These are phyloP conservation scores for Drosophila setosimentum DNA, from an alignment of 2,888 invertebrate genomes.

Conservation along the genomic window DNA sequence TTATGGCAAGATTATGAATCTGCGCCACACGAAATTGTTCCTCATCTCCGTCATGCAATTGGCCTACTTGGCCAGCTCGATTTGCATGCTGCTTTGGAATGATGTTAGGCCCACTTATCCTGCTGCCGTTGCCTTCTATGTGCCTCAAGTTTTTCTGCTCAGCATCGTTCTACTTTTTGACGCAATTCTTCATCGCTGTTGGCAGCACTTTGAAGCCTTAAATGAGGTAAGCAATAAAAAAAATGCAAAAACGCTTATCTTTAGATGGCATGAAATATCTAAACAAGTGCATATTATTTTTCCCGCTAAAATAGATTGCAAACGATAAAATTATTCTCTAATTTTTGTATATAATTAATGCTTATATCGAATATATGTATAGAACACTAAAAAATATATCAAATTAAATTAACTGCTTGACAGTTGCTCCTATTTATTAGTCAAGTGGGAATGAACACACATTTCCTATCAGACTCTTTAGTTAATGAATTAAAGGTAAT, in stretches of 20 bases:
- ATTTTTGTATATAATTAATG: not conserved
- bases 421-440: not conserved
- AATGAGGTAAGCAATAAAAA: conserved; percentile 75
- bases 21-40: conserved; percentile 70
- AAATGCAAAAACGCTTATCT: not conserved
- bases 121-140: conserved; percentile 82
- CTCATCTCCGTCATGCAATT: conserved; percentile 71
- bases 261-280: not conserved
- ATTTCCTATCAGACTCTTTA: conserved; percentile 1
- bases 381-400: not conserved
- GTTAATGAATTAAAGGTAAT: conserved; percentile 24
- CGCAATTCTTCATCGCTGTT: conserved; percentile 74
- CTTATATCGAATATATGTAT: not conserved
- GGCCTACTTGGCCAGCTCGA: conserved; percentile 78
- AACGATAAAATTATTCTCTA: not conserved
- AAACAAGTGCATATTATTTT: not conserved
- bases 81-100: conserved; percentile 77
- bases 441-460: not conserved
- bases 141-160: conserved; percentile 82
- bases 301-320: not conserved
- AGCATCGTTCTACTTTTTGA: conserved; percentile 80
- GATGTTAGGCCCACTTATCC: conserved; percentile 81
- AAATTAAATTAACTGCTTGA: not conserved
- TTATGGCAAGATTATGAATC: conserved; percentile 77
- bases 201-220: conserved; percentile 77